phyloP scores from a whole-genome alignment of 1,140 invertebrate genomes.

The Lethrus apterus region DNA sequence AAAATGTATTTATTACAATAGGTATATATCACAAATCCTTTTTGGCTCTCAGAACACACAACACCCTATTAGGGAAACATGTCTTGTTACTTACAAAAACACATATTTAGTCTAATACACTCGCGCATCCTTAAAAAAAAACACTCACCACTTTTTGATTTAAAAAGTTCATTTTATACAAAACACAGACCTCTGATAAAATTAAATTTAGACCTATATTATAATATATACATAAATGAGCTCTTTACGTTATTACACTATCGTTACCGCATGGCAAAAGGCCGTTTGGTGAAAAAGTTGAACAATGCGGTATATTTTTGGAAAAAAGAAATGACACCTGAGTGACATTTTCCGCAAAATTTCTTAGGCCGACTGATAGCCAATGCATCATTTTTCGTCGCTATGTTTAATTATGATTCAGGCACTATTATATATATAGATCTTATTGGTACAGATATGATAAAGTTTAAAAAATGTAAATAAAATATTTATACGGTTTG shows the following conservation, averaged over 20 bases:
- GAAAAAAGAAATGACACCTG: neutral
- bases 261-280: conserved; percentile 10
- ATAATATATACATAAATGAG: conserved; percentile 27
- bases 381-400: conserved; percentile 14
- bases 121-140: conserved; percentile 30
- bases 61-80: too few species aligned
- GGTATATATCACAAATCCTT: conserved; percentile 43
- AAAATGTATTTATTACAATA: conserved; percentile 41
- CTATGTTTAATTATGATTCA: conserved; percentile 23
- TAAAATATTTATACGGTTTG: conserved; percentile 37
- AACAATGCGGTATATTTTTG: neutral
- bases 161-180: conserved; percentile 30
- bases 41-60: conserved; percentile 39
- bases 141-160: conserved; percentile 33
- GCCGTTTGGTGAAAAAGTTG: conserved; percentile 5
- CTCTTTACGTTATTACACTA: conserved; percentile 23
- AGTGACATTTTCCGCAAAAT: neutral
- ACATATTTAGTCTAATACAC: conserved; percentile 31
- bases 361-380: conserved; percentile 16
- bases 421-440: conserved; percentile 35
- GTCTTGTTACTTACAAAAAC: conserved; percentile 33
- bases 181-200: conserved; percentile 23
- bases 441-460: conserved; percentile 25
- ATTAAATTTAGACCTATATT: conserved; percentile 26
- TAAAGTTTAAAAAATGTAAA: conserved; percentile 35